phyloP scores from a whole-genome alignment of 2,113 vertebrate species.

The Trinectes maculatus region DNA sequence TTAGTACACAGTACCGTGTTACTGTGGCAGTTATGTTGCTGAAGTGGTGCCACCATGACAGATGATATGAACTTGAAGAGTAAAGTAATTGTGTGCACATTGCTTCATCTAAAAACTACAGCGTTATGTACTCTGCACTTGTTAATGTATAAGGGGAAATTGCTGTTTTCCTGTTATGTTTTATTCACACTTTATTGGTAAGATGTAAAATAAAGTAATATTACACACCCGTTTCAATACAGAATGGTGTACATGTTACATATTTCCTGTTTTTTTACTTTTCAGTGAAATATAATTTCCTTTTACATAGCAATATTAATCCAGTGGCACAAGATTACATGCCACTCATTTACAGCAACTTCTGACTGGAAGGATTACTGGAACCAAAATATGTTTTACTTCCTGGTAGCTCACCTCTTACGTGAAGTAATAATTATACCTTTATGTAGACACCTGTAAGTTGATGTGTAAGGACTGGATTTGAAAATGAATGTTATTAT shows the following conservation, averaged over 20 bases:
- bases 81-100: background rate
- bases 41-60: background rate
- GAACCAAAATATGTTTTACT: constrained; percentile 11
- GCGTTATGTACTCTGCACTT: constrained; percentile 1
- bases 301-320: background rate
- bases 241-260: too few relatives aligned
- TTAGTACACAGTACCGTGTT: background rate
- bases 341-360: constrained; percentile 24
- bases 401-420: constrained; percentile 4
- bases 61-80: constrained; percentile 16
- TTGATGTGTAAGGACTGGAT: too few relatives aligned
- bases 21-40: background rate
- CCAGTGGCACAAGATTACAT: background rate
- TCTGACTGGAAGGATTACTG: constrained; percentile 22
- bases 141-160: constrained; percentile 23
- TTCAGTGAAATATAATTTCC: constrained; percentile 3
- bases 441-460: too few relatives aligned
- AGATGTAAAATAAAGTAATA: background rate
- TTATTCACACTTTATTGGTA: background rate
- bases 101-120: background rate
- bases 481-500: too few relatives aligned
- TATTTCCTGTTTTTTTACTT: constrained; percentile 17
- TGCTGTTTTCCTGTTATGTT: constrained; percentile 16
- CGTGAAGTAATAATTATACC: too few relatives aligned
- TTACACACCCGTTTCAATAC: too few relatives aligned